Percentiles rank a stretch among this genome's conserved stretches.
Conservation (phyloP, 92 coral and sea anemone genomes). For the Parazoanthus swiftii region DNA sequence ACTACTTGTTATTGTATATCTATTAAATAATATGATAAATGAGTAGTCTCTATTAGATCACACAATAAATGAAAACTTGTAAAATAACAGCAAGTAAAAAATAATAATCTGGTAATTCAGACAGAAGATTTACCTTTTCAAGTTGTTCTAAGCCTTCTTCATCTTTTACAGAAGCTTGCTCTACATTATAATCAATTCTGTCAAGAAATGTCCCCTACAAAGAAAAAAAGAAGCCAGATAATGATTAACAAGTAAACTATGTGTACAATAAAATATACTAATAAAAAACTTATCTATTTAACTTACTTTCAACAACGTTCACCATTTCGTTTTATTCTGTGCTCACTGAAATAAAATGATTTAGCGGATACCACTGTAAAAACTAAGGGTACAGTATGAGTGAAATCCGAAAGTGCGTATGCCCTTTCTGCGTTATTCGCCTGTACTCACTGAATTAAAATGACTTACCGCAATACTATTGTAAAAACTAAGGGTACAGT, state of each 20-base stretch:
- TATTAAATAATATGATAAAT: slow-evolving; percentile 2
- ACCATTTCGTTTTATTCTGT: slow-evolving; percentile 13
- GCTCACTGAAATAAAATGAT: slow-evolving; percentile 9
- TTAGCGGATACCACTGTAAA: not conserved
- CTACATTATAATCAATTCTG: slow-evolving; percentile 98
- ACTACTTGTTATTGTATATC: slow-evolving; percentile 4
- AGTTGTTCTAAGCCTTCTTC: slow-evolving; percentile 95
- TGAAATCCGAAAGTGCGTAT: not conserved
- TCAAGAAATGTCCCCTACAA: slow-evolving; percentile 91
- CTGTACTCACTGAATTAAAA: too few species aligned
- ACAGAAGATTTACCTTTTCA: slow-evolving; percentile 69
- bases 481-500: too few species aligned
- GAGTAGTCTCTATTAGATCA: slow-evolving; percentile 2
- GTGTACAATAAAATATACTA: not conserved
- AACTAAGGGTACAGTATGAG: not conserved
- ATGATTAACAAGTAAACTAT: not conserved
- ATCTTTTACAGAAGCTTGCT: slow-evolving; percentile 96
- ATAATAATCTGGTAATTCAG: not conserved
- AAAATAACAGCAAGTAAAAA: slow-evolving; percentile 11
- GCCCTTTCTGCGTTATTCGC: not conserved
- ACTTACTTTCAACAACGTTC: not conserved
- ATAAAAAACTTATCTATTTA: too few species aligned
- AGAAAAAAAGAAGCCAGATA: not conserved
- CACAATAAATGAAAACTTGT: slow-evolving; percentile 12
- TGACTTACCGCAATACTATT: too few species aligned